Conservation (phyloP, 2,797 vertebrate species). For the Danio aesculapii region DNA sequence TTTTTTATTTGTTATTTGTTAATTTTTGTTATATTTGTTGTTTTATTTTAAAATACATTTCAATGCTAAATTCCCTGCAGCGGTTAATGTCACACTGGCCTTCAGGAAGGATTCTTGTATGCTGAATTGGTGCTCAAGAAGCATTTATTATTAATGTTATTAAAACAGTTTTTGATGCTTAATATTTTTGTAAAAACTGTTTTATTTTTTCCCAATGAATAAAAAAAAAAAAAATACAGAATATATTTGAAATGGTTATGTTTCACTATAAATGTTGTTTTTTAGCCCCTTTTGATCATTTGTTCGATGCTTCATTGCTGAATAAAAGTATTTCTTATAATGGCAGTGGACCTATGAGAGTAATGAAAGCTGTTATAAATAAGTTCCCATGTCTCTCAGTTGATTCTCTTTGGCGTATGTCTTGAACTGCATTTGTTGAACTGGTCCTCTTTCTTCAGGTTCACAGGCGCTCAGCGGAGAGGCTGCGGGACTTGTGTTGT, state of each 20-base stretch:
- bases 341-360: neutral
- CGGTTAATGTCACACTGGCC: neutral
- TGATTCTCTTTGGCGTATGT: neutral
- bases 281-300: neutral
- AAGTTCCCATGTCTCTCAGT: neutral
- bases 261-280: neutral
- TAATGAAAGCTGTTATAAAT: neutral
- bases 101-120: neutral
- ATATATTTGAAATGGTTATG: neutral
- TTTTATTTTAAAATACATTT: neutral
- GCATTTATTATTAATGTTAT: neutral
- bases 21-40: too few species aligned
- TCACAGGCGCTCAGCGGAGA: constrained; percentile 90
- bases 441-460: constrained; percentile 75
- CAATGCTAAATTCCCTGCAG: neutral
- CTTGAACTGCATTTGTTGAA: neutral
- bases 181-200: neutral
- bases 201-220: neutral
- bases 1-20: too few species aligned
- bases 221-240: neutral
- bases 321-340: neutral
- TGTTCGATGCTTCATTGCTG: neutral
- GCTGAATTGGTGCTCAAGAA: neutral
- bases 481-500: constrained; percentile 91
- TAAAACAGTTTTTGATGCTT: neutral